Percentiles rank a stretch among this genome's conserved stretches.
phyloP scores from a whole-genome alignment of 2,113 vertebrate genomes.

The Chloroceryle aenea region DNA sequence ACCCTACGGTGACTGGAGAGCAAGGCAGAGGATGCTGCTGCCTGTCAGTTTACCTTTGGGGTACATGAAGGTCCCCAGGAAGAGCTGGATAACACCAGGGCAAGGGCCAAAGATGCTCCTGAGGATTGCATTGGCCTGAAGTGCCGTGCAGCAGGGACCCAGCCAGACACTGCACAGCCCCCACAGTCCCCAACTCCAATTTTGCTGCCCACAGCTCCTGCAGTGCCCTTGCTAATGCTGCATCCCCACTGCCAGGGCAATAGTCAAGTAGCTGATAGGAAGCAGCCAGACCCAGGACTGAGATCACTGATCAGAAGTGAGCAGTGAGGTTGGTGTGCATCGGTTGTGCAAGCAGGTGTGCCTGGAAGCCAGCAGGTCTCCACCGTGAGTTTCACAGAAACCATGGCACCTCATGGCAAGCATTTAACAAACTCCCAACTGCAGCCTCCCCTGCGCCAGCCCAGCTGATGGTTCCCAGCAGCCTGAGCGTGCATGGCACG shows the following conservation, averaged over 20 bases:
- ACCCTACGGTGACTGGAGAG: neutral
- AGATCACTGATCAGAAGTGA: accelerated
- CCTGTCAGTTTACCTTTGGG: neutral
- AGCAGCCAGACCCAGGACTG: neutral
- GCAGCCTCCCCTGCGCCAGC: neutral
- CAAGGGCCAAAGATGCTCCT: neutral
- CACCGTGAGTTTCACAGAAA: neutral
- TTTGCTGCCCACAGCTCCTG: neutral
- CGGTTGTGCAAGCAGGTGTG: accelerated
- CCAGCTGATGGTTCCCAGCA: neutral
- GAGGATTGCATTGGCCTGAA: neutral
- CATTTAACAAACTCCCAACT: neutral
- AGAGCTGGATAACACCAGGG: neutral
- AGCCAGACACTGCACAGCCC: neutral
- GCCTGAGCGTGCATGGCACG: accelerated
- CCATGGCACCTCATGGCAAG: neutral
- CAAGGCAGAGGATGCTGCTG: neutral
- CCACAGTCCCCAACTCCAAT: neutral
- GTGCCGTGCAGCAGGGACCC: neutral
- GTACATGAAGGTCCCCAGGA: neutral
- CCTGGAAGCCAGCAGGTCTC: neutral
- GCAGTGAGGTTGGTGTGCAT: accelerated
- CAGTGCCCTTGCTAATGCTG: neutral
- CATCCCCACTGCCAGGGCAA: neutral
- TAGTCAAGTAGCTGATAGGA: neutral